Base-by-base conservation (phyloP, 1,140 invertebrate species). In the Heliconius hewitsoni region DNA sequence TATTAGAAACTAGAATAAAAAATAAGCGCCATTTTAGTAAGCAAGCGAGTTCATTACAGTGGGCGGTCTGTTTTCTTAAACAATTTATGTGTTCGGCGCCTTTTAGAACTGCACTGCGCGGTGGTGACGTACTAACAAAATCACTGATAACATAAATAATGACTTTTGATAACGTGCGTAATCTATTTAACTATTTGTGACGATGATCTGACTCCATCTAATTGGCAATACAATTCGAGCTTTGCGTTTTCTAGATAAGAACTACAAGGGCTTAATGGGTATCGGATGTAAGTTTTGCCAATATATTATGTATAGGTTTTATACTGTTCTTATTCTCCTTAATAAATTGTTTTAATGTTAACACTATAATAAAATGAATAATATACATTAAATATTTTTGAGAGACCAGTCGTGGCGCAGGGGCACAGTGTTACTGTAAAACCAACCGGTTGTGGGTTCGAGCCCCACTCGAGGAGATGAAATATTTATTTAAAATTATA, bases 141-240 rank as follows among this genome's bases (percentile, higher is more conserved):
- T 91, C 89, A 91, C 71, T 84, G 87, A 92, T 89, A 92, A 88
- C 86, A 81, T 91, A 87, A 90, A 80, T 91, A 91, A 91, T 91
- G 88, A 82, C 77, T 77, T 72, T 83, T 85, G 86, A 88, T 91
- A 90, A 89, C 85, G 88, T 82, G 85, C 74, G 79, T 84, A 86
- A 89, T 87, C 86, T 85, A 79, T 81, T 85, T 77, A 74, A 80
- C 88, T 92, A 91, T 92, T 92, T 88, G 84, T 85, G 85, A 90
- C 86, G 89, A 90, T 90, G 90, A 91, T 91, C 89, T 82, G 82
- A 80, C 76, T 89, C 89, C 86, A 74, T 83, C 87, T 93, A 90
- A 91, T 91, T 91, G 89, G 87, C 81, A 83, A 85, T 82, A 83
- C 79, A 82, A 84, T 86, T 85, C 74, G 78, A 76, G 81, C 79